Base-by-base conservation (phyloP, 2,888 invertebrate species). In the Xylota sylvarum region DNA sequence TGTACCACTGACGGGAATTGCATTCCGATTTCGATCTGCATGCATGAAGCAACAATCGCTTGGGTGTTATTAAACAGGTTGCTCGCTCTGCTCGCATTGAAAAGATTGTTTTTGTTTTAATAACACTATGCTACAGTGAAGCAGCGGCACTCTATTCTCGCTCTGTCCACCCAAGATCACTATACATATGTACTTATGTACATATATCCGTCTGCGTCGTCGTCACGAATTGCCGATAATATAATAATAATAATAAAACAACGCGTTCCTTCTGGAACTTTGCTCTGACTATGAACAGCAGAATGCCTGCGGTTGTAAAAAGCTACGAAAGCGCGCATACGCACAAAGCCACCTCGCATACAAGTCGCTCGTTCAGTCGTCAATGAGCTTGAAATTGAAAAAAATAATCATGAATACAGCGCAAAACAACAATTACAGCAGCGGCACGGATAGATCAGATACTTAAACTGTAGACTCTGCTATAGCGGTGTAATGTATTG, bases 371-470 rank as follows among this genome's bases (percentile, higher is more conserved):
- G 46, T 3, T 23, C 23, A 23, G 56, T 73, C 77, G 80, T 79
- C 79, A 88, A 83, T 88, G 88, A 85, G 88, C 88, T 88, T 88
- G 85, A 88, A 85, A 88, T 88, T 88, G 82, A 74, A 88, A 85
- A n/a, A 85, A 74, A 73, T 69, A 76, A 55, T 69, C 80, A 69
- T 56, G 69, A 80, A 56, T 69, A 69, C 55, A 79, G 52, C 48
- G 72, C 60, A 76, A 70, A 79, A 64, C 74, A 74, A 79, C 79
- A 70, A 62, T 74, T 58, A 73, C 64, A 80, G 32, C 70, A 55
- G n/a, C 65, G 27, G n/a, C 37, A 14, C 50, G 40, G 69, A 64
- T 64, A 69, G 74, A 76, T 74, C 43, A 48, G 69, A 76, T 72
- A 85, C 72, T 81, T 73, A 73, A 48, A 73, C 65, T 69, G 65